Base-by-base conservation (phyloP, 1,140 invertebrate genomes). In the Philaenus spumarius region DNA sequence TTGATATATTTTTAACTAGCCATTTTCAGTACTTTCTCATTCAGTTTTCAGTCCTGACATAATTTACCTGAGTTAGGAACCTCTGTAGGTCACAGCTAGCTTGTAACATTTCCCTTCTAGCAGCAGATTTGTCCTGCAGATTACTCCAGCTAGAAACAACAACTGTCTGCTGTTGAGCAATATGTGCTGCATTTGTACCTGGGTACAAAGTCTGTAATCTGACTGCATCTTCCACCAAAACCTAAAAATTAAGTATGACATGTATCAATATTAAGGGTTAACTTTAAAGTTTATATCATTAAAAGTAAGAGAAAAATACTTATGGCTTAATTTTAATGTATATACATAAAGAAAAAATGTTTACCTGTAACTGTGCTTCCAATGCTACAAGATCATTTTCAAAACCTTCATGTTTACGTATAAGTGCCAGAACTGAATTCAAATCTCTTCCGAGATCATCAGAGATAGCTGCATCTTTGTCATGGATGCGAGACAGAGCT, bases 371-470 rank as follows among this genome's bases (percentile, higher is more conserved):
- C 72, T 97, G 94, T 0, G 92, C 93, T 71, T 97, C 94, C 2
- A 98, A 75, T 0, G 93, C 94, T 2, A 95, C 83, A 12, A 98
- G 72, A 73, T 98, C 95, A 72, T 95, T 97, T 73, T 97, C 94
- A 68, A 96, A 93, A 2, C 89, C 87, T 75, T 97, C 93, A 70
- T 97, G 95, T 53, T 64, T 64, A 64, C 90, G 85, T 4, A 93
- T 80, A 50, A 95, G 74, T 0, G 85, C 83, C 53, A 93, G 72
- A 17, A 93, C 93, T 0, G 93, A 89, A 67, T 95, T 90, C 6
- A 94, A 77, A 74, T 97, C 93, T 42, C 89, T 74, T 4, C 93
- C 93, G 3, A 92, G 72, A 68, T 94, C 92, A 11, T 89, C 87
- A 6, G 90, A 87, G 30, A 95, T 79, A 3, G 83, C 85, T 2